Base-by-base conservation (phyloP, 2,888 invertebrate genomes). In the Meloe dianella region DNA sequence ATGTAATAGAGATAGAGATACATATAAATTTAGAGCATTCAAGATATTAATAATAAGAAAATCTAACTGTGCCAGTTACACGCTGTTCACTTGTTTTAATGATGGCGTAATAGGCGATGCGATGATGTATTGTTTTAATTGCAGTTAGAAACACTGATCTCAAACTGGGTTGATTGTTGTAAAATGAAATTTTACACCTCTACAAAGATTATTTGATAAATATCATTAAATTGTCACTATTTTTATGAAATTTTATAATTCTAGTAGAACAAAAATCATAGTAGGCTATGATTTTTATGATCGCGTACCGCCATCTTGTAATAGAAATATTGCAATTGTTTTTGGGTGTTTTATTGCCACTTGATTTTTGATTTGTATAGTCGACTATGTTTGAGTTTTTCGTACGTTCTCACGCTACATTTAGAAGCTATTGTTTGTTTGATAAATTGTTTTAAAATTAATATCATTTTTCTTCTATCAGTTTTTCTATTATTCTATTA, bases 81-180 rank as follows among this genome's bases (percentile, higher is more conserved):
- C 70, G 74, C 73, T 72, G 70, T 73, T 74, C 70, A 72, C 72
- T 72, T 69, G 71, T 73, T 73, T 70, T 71, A 69, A 70, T 70
- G 67, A 65, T 60, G 56, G 56, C 24, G 12, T 24, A 54, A 14
- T 10, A 24, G 54, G 54, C 24, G 65, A 70, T 56, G 67, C 67
- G 71, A 71, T 78, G 78, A 78, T 78, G 74, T 68, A 78, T 78
- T 74, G 78, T 77, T 76, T 77, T 78, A 78, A 78, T 78, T 75
- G 76, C 72, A 71, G 47, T 14, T 41, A 8, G 41, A 41, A 41
- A 41, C 41, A 24, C 24, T 24, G 74, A 74, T 72, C 70, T 75
- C 76, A 76, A 75, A 75, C 77, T 69, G 77, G 66, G 77, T 66
- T 76, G 71, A 75, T 75, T 76, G 70, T 74, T 74, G 74, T 74